These are phyloP conservation scores for Antigone vipio DNA, from an alignment of 2,113 vertebrate genomes.

Conservation along the genomic window DNA sequence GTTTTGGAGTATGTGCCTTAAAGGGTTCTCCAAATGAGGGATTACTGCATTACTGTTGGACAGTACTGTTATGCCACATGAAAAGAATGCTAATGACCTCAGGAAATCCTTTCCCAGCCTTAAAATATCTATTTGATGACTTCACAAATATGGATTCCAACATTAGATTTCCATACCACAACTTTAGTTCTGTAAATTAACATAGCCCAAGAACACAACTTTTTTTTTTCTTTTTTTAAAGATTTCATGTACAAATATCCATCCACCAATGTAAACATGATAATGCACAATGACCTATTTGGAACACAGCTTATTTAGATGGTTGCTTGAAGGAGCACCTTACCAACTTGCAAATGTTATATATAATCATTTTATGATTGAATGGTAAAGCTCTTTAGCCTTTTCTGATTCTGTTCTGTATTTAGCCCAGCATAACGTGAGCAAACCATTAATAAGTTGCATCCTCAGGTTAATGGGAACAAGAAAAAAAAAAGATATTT, in stretches of 20 bases:
- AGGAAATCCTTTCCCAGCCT: slow-evolving; percentile 68
- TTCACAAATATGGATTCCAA: slow-evolving; percentile 49
- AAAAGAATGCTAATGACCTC: slow-evolving; percentile 68
- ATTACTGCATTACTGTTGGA: slow-evolving; percentile 52
- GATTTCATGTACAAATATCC: background rate
- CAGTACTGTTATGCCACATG: slow-evolving; percentile 51
- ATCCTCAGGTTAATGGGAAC: background rate
- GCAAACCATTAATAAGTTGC: background rate
- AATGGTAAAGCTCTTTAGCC: background rate
- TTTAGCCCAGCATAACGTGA: background rate
- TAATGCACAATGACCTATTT: background rate
- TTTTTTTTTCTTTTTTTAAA: background rate
- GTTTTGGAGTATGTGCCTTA: slow-evolving; percentile 23
- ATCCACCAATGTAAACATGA: background rate
- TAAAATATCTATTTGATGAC: slow-evolving; percentile 67
- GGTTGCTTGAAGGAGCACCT: background rate
- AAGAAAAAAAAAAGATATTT: background rate
- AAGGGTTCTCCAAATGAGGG: slow-evolving; percentile 40
- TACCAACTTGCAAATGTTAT: background rate
- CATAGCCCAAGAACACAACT: background rate
- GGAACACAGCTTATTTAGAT: background rate
- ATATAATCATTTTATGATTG: background rate
- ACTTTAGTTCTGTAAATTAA: background rate
- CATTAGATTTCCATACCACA: slow-evolving; percentile 21
- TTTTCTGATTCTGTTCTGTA: background rate